Evolutionary conservation across 2,888 invertebrate species (phyloP), one percentile per base, ranked within the genome.

Genomic region (Phorcus lineatus): DNA sequence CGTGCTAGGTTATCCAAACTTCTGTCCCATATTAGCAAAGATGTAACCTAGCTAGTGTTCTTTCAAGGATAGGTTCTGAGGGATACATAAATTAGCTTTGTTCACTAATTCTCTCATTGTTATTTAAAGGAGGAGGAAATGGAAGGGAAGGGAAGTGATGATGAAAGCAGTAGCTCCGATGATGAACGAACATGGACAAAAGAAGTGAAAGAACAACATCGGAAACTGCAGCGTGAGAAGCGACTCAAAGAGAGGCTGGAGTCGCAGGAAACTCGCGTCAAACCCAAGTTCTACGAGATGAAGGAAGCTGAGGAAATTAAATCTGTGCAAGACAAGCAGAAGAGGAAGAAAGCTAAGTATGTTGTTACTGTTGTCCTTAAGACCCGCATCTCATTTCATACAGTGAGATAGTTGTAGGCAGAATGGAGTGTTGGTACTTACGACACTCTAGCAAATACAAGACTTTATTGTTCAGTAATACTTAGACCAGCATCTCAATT

Each of bases 121-220:
- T 40, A 31, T 16, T 52, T 24, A 19, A 47, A 40, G 0, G 36
- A 81, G 85, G 80, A 82, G 54, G 81, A 67, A 36, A 83, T 87
- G 28, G 88, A 87, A 57, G 82, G 75, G 7, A 86, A 86, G 53
- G 87, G 85, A 0, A 82, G 85, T 66, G 86, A 88, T 81, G 87
- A 89, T 55, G 89, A 88, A 11, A 88, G 85, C 47, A 89, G 89
- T 70, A 97, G 97, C 77, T 89, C 88, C 17, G 97, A 97, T 86
- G 97, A 97, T 91, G 96, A 97, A 78, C 95, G 95, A 82, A 95
- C 95, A 6, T 97, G 96, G 96, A 95, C 87, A 16, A 79, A 79
- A n/a, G 86, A 87, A 11, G 83, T 86, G 28, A 85, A 83, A 0
- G 96, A 96, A 90, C 95, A 96, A 89, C 96, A 96, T 90, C 94